Conservation (phyloP, 2,888 invertebrate genomes). For the Pandemis corylana region DNA sequence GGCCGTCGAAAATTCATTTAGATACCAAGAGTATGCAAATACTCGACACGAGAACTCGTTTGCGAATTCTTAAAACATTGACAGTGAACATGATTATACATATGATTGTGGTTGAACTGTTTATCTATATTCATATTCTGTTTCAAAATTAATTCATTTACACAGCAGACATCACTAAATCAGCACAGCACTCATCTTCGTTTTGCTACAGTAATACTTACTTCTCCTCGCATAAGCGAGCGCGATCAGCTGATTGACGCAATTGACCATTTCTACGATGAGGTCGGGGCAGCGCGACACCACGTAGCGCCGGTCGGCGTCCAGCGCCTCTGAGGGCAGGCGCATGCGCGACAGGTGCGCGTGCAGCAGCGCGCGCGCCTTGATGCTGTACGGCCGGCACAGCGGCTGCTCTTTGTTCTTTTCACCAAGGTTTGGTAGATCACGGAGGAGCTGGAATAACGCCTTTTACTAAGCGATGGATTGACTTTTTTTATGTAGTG, state of each 20-base stretch:
- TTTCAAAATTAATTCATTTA: no score
- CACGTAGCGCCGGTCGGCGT: constrained; percentile 93
- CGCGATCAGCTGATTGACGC: constrained; percentile 96
- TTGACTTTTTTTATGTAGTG: no score
- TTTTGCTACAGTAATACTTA: constrained; percentile 71
- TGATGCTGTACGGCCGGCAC: constrained; percentile 96
- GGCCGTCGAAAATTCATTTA: no score
- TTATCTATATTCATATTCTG: no score
- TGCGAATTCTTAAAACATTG: no score
- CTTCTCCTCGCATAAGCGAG: constrained; percentile 95
- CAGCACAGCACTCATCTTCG: no score
- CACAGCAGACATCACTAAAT: no score
- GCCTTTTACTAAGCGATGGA: no score
- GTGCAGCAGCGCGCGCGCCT: constrained; percentile 97
- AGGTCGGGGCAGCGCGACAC: constrained; percentile 97
- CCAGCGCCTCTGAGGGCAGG: constrained; percentile 91
- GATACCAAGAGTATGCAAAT: no score
- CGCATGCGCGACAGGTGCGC: constrained; percentile 96
- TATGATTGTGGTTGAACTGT: no score
- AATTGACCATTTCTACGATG: constrained; percentile 98
- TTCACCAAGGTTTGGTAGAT: constrained; percentile 95
- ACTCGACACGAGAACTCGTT: no score
- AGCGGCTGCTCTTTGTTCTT: constrained; percentile 98
- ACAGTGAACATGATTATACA: no score
- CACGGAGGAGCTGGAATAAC: constrained; percentile 91